Evolutionary conservation across 1,140 invertebrate species (phyloP).

Genomic region (Temnothorax longispinosus): DNA sequence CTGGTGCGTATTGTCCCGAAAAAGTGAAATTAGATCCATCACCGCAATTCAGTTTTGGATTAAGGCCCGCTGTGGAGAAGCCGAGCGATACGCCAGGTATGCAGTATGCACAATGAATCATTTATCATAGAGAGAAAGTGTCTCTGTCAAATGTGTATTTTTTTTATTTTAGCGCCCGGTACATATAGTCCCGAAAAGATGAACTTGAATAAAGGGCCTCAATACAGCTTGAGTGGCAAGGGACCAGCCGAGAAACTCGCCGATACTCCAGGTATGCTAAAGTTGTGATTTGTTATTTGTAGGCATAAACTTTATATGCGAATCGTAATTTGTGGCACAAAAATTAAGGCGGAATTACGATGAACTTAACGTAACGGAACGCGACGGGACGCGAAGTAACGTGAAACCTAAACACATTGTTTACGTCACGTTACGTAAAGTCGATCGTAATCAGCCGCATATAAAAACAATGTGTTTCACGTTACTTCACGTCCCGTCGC

Average conservation of each 20-base stretch:
- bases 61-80: constrained; percentile 85
- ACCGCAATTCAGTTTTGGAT: constrained; percentile 87
- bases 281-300: no score
- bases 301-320: no score
- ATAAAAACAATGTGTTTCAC: no score
- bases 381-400: no score
- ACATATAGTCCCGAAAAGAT: constrained; percentile 82
- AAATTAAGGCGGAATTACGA: no score
- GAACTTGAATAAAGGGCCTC: constrained; percentile 87
- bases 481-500: no score
- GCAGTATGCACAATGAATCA: background rate
- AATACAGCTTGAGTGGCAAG: constrained; percentile 87
- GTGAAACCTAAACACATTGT: no score
- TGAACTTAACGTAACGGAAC: no score
- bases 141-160: background rate
- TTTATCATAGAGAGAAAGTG: constrained; percentile 1
- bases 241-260: constrained; percentile 84
- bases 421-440: no score
- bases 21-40: constrained; percentile 88
- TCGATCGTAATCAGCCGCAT: no score
- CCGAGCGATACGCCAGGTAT: constrained; percentile 86
- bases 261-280: constrained; percentile 85
- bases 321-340: no score
- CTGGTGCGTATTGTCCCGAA: constrained; percentile 83
- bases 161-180: constrained; percentile 80